Evolutionary conservation across 2,888 invertebrate species (phyloP).

Genomic region (Epinotia bilunana): DNA sequence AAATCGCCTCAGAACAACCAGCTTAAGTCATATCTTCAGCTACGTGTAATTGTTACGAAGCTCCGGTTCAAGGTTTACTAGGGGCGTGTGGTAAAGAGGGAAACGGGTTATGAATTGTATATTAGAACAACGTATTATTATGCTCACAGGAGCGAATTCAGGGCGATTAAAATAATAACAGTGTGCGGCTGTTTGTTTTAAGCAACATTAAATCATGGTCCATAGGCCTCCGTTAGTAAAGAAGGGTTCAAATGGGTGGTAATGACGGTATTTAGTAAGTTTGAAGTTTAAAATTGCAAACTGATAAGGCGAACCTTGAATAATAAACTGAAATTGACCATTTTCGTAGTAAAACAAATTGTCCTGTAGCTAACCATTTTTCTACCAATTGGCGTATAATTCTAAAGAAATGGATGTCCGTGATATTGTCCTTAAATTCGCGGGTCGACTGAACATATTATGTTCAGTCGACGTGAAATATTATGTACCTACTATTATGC

Average conservation of each 20-base stretch:
- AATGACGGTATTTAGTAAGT: too few species aligned
- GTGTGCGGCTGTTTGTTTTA: conserved; percentile 24
- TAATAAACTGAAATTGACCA: too few species aligned
- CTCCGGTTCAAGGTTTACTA: background rate
- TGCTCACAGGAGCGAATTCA: conserved; percentile 1
- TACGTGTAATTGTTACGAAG: background rate
- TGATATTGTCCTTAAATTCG: too few species aligned
- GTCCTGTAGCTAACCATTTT: too few species aligned
- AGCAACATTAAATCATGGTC: conserved; percentile 26
- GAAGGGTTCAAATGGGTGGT: background rate
- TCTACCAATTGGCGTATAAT: too few species aligned
- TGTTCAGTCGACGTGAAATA: too few species aligned
- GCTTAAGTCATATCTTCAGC: background rate
- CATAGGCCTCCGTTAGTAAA: background rate
- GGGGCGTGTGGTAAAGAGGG: background rate
- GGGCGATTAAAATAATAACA: conserved; percentile 34
- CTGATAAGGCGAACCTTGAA: too few species aligned
- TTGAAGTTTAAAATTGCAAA: too few species aligned
- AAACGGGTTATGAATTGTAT: background rate
- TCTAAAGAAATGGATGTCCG: too few species aligned
- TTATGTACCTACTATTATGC: too few species aligned
- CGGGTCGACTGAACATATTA: too few species aligned
- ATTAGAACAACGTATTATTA: conserved; percentile 23
- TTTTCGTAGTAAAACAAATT: too few species aligned
- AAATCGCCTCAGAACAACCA: background rate